phyloP scores from a whole-genome alignment of 1,140 invertebrate genomes.

The Dryas iulia region DNA sequence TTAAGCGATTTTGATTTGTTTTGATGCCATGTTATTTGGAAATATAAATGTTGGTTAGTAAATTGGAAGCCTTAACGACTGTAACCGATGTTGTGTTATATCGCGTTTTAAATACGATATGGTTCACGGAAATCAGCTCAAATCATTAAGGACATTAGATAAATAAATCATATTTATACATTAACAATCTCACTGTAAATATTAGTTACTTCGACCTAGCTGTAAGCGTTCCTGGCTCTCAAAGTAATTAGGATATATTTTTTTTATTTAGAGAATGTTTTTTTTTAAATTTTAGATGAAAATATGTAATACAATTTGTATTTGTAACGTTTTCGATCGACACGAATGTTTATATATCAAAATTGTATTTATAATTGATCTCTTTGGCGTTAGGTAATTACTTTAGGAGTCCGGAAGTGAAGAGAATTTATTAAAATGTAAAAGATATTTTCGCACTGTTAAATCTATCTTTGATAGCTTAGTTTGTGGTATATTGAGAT shows the following conservation, averaged over 20 bases:
- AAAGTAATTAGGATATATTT: conserved; percentile 69
- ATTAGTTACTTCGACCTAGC: conserved; percentile 64
- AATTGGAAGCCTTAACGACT: conserved; percentile 33
- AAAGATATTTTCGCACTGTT: conserved; percentile 79
- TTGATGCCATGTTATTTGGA: conserved; percentile 54
- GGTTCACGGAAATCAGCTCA: conserved; percentile 58
- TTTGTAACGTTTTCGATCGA: conserved; percentile 68
- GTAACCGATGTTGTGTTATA: conserved; percentile 40
- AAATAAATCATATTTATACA: conserved; percentile 75
- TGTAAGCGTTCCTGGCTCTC: conserved; percentile 76
- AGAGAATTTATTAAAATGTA: conserved; percentile 78
- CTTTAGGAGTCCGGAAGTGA: conserved; percentile 77
- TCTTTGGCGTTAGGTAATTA: conserved; percentile 75
- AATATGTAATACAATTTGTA: conserved; percentile 64
- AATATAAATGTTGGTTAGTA: conserved; percentile 36
- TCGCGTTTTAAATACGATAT: conserved; percentile 39
- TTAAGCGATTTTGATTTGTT: conserved; percentile 50
- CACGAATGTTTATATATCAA: conserved; percentile 70
- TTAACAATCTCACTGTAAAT: conserved; percentile 78
- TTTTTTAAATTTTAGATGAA: conserved; percentile 61
- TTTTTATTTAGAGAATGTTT: conserved; percentile 65
- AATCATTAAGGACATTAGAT: conserved; percentile 75
- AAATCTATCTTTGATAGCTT: conserved; percentile 65
- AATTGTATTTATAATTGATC: conserved; percentile 79
- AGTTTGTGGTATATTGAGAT: conserved; percentile 29